A percentile compares a stretch with the other conserved stretches of the same genome.
These are phyloP conservation scores for Eospalax fontanierii DNA, from an alignment of 2,797 vertebrate genomes.

Conservation along the genomic window DNA sequence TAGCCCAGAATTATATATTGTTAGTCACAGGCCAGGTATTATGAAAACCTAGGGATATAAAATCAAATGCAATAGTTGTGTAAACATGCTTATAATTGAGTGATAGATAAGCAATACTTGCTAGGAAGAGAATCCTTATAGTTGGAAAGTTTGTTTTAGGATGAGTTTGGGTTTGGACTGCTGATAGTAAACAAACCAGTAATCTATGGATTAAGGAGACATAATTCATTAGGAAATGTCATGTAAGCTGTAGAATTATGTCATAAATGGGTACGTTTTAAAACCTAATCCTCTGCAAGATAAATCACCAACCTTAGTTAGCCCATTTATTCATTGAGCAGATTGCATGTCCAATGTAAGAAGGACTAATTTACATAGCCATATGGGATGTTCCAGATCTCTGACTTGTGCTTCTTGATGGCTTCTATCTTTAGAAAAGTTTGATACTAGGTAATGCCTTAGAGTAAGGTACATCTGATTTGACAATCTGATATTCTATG, in stretches of 20 bases:
- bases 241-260: background rate
- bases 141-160: background rate
- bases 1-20: conserved; percentile 1
- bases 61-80: conserved; percentile 6
- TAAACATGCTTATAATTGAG: background rate
- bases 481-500: background rate
- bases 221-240: background rate
- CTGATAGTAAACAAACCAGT: conserved; percentile 20
- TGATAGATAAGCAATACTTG: background rate
- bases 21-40: background rate
- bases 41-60: background rate
- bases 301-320: background rate
- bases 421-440: background rate
- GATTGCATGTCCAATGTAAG: background rate
- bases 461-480: background rate
- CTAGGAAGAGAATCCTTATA: background rate
- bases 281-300: background rate
- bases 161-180: background rate
- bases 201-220: conserved; percentile 2
- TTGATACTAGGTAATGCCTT: background rate
- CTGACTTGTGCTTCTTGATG: background rate
- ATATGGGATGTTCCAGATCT: background rate
- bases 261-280: background rate
- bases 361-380: background rate
- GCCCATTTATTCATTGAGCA: background rate